Conservation (phyloP, 2,888 invertebrate species). For the Cerastoderma edule region DNA sequence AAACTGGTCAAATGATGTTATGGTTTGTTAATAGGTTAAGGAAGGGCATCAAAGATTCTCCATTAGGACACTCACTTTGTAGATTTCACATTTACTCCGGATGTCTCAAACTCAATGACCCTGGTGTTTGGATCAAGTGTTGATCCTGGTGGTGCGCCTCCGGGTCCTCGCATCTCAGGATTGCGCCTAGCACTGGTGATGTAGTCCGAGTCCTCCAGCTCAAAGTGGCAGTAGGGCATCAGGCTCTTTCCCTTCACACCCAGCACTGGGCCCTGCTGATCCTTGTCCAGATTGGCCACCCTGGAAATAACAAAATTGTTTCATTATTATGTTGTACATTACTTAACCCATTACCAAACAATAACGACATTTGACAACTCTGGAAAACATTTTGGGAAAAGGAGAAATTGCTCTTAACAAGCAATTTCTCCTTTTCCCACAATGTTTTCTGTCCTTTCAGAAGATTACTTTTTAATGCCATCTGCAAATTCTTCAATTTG, state of each 20-base stretch:
- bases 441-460: too few species aligned
- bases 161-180: slow-evolving; percentile 81
- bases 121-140: slow-evolving; percentile 85
- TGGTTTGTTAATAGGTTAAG: too few species aligned
- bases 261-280: slow-evolving; percentile 78
- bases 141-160: slow-evolving; percentile 80
- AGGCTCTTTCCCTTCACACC: slow-evolving; percentile 87
- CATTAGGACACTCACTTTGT: slow-evolving; percentile 72
- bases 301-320: slow-evolving; percentile 72
- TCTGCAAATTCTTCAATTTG: too few species aligned
- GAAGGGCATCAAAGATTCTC: too few species aligned
- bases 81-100: slow-evolving; percentile 86
- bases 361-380: too few species aligned
- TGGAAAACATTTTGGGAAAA: too few species aligned
- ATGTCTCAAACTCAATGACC: slow-evolving; percentile 88
- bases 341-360: too few species aligned
- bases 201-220: slow-evolving; percentile 88
- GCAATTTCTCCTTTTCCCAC: too few species aligned
- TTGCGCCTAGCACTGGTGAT: slow-evolving; percentile 83
- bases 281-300: slow-evolving; percentile 81
- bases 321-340: too few species aligned
- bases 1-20: too few species aligned
- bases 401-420: too few species aligned
- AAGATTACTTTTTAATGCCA: background rate
- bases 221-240: slow-evolving; percentile 89